Evolutionary conservation across 2,888 invertebrate species (phyloP).

Genomic region (Thysanoteuthis rhombus): DNA sequence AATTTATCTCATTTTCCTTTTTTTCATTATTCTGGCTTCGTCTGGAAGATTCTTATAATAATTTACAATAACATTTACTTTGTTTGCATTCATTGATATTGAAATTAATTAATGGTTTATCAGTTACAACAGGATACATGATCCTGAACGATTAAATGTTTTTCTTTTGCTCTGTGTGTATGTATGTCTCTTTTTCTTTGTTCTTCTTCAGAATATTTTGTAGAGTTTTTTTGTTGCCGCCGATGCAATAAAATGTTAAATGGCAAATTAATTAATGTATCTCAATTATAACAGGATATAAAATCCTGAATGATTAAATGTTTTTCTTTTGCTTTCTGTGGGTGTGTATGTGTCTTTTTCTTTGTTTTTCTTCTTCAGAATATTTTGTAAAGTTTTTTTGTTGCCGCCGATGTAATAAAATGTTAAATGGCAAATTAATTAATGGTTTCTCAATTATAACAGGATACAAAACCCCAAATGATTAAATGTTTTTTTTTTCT

Average conservation of each 20-base stretch:
- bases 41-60: not conserved
- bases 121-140: not conserved
- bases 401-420: not conserved
- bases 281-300: too few species aligned
- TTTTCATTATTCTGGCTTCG: not conserved
- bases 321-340: too few species aligned
- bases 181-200: not conserved
- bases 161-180: too few species aligned
- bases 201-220: too few species aligned
- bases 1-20: not conserved
- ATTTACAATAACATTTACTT: conserved; percentile 15
- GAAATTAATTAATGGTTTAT: not conserved
- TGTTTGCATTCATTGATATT: not conserved
- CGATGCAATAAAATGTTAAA: too few species aligned
- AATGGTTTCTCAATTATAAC: too few species aligned
- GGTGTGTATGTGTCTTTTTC: not conserved
- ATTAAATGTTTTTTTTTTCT: too few species aligned
- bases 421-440: not conserved
- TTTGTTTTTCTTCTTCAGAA: not conserved
- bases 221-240: too few species aligned
- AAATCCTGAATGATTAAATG: too few species aligned
- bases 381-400: not conserved
- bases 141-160: too few species aligned
- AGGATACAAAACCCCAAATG: too few species aligned
- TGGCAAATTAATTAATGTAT: too few species aligned